Evolutionary conservation across 2,797 vertebrate species (phyloP).

Genomic region (Macroramphosus scolopax): DNA sequence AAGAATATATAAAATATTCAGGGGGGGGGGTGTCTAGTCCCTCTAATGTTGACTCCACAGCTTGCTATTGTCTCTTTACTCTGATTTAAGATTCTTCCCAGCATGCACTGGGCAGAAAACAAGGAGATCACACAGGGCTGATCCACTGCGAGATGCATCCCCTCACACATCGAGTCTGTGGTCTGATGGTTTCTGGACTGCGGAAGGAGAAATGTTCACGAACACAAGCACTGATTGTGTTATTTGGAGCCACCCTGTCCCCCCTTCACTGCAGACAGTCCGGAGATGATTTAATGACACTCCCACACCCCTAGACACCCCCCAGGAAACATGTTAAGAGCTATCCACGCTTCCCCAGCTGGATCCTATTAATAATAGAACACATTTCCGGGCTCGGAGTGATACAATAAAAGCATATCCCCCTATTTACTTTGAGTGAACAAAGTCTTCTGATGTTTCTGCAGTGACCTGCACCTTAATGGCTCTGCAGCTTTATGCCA

Average conservation of each 20-base stretch:
- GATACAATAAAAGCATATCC: conserved; percentile 49
- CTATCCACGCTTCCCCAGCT: conserved; percentile 41
- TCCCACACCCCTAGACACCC: no score
- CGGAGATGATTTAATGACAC: conserved; percentile 28
- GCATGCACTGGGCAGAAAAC: no score
- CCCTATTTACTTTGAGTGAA: conserved; percentile 23
- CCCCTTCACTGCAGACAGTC: conserved; percentile 14
- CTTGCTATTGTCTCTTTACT: no score
- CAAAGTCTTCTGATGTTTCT: conserved; percentile 26
- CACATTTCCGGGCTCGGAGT: conserved; percentile 35
- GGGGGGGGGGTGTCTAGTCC: no score
- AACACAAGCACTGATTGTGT: not conserved
- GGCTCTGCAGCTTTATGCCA: not conserved
- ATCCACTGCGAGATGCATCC: conserved; percentile 1
- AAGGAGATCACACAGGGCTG: not conserved
- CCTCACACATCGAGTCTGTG: not conserved
- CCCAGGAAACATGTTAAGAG: conserved; percentile 49
- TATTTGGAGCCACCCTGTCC: not conserved
- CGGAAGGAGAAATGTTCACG: not conserved
- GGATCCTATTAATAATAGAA: conserved; percentile 70
- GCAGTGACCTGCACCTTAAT: conserved; percentile 6
- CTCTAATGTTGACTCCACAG: no score
- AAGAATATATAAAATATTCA: no score
- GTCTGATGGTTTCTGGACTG: not conserved
- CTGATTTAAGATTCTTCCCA: no score